A percentile compares a stretch with the other conserved stretches of the same genome.
Conservation (phyloP, 1,140 invertebrate genomes). For the Eriosoma lanigerum region DNA sequence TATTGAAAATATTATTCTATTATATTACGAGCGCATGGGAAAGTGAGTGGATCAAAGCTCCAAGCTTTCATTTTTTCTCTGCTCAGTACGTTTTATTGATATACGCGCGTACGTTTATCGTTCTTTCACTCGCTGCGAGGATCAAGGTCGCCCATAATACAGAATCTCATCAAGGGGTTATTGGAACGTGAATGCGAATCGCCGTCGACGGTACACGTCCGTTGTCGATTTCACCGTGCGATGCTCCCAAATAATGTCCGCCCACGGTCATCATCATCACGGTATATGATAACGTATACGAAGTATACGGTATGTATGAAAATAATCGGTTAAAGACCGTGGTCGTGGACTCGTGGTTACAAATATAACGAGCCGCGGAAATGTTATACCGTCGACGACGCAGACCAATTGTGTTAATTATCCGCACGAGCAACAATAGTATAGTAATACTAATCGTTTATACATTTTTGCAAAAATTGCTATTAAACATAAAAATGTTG, state of each 20-base stretch:
- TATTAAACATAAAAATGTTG: no score
- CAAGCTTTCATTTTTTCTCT: constrained; percentile 8
- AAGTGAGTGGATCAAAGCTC: not conserved
- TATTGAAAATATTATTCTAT: no score
- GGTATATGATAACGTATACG: not conserved
- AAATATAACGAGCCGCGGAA: constrained; percentile 21
- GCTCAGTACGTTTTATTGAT: not conserved
- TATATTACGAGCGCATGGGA: no score
- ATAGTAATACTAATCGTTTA: no score
- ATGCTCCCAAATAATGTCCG: not conserved
- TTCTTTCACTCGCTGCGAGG: not conserved
- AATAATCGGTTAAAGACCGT: not conserved
- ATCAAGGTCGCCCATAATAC: not conserved
- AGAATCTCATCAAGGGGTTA: constrained; percentile 8
- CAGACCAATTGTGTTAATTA: not conserved
- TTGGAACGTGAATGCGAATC: not conserved
- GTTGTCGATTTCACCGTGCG: constrained; percentile 21
- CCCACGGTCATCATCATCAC: constrained; percentile 2
- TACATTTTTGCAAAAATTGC: no score
- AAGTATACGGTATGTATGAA: no score
- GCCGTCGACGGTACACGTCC: not conserved
- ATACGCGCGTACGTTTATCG: not conserved
- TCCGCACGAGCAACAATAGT: not conserved
- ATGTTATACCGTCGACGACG: not conserved
- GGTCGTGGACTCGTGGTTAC: no score